Percentiles rank a stretch among this genome's conserved stretches.
Conservation (phyloP, 2,888 invertebrate genomes). For the Platerodrilus igneus region DNA sequence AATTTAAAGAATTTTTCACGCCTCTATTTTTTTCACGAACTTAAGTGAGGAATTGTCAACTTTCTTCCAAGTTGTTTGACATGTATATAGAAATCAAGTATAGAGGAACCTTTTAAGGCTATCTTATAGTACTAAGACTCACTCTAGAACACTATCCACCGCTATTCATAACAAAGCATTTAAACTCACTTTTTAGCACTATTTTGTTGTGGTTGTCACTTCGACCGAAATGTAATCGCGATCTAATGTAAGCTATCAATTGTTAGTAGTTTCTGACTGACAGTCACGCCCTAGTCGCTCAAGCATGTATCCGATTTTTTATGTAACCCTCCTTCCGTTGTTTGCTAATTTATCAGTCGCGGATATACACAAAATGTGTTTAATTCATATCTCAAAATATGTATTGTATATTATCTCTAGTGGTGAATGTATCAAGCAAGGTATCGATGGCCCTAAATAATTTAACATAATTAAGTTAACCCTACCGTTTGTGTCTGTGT, state of each 20-base stretch:
- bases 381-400: conserved; percentile 20
- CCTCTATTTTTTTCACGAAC: no score
- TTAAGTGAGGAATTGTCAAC: no score
- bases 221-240: conserved; percentile 27
- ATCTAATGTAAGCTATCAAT: conserved; percentile 42
- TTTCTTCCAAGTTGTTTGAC: no score
- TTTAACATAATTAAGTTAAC: conserved; percentile 21
- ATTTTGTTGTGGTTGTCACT: conserved; percentile 23
- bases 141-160: no score
- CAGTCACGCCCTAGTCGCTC: conserved; percentile 47
- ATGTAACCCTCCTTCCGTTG: conserved; percentile 43
- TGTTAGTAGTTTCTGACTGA: conserved; percentile 38
- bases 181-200: conserved; percentile 12
- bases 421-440: no score
- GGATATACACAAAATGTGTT: conserved; percentile 18
- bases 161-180: no score
- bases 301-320: conserved; percentile 44
- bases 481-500: conserved; percentile 21
- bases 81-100: no score
- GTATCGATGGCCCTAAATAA: conserved; percentile 21
- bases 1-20: no score
- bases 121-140: no score
- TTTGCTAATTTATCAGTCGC: conserved; percentile 23
- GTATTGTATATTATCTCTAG: no score
- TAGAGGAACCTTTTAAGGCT: no score